Evolutionary conservation across 2,888 invertebrate species (phyloP), one percentile per base, ranked within the genome.

Genomic region (Athalia circularis): DNA sequence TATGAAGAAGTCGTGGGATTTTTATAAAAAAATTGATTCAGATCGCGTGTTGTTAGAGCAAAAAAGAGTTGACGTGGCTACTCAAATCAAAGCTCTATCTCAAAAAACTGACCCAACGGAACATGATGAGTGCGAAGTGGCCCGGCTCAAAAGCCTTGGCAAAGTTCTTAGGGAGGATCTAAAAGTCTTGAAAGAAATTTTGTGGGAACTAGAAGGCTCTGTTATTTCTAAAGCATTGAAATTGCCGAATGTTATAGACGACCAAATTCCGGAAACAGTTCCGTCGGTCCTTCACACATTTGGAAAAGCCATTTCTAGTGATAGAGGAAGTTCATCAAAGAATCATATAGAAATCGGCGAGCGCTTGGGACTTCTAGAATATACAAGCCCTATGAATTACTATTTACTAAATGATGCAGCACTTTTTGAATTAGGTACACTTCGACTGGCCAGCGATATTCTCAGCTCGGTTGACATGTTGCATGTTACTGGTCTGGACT

Each of bases 401-500:
- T 95, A 93, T 87, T 90, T 94, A 4, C 92, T 92, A 86, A 93
- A 94, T 29, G 93, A 95, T 80, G 95, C 95, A 0, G 95, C 95
- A 0, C 83, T 94, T 13, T 95, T 95, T 87, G 96, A 96, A 90
- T 90, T 94, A 8, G 92, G 92, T 29, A 88, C 92, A 11, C 90
- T 93, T 83, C 91, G 88, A 76, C 87, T 90, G 4, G 83, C 90
- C 9, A 87, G 90, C 0, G 86, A 91, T 72, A 87, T 90, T 76
- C 85, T 93, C 5, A 89, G 91, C 43, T 89, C 92, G 0, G 88
- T 90, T 9, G 90, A 92, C n/a, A 95, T 93, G 86, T 87, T 92
- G 0, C 94, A 94, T 85, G 94, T 95, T 84, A 93, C 94, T 0
- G 96, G 96, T 88, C 92, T 96, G 0, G 96, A 97, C 90, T 96